A percentile compares a stretch with the other conserved stretches of the same genome.
phyloP scores from a whole-genome alignment of 1,140 invertebrate species.

The Cotesia typhae region DNA sequence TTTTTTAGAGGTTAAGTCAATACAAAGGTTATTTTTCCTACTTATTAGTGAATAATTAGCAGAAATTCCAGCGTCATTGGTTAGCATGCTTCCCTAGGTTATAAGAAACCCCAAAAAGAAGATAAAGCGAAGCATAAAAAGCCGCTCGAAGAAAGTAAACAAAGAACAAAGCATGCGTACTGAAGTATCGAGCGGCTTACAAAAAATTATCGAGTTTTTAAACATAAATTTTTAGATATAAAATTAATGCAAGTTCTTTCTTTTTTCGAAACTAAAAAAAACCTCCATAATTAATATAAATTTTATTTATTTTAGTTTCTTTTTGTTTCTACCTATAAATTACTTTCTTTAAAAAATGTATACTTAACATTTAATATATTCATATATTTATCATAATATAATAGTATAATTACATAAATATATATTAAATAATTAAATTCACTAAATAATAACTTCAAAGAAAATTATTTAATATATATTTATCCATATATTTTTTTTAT shows the following conservation, averaged over 20 bases:
- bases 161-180: slow-evolving; percentile 63
- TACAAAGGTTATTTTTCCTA: too few relatives aligned
- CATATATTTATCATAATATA: too few relatives aligned
- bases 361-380: slow-evolving; percentile 64
- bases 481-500: too few relatives aligned
- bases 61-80: neutral
- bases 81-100: neutral
- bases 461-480: too few relatives aligned
- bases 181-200: slow-evolving; percentile 55
- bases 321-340: slow-evolving; percentile 64
- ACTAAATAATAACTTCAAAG: too few relatives aligned
- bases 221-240: too few relatives aligned
- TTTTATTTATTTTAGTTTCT: slow-evolving; percentile 41
- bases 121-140: slow-evolving; percentile 29
- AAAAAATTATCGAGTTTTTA: too few relatives aligned
- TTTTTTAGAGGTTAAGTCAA: neutral
- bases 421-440: slow-evolving; percentile 21
- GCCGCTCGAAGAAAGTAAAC: slow-evolving; percentile 30
- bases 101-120: neutral
- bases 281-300: slow-evolving; percentile 8
- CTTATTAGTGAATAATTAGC: neutral
- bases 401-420: slow-evolving; percentile 38
- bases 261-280: neutral
- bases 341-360: slow-evolving; percentile 68
- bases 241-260: neutral